A percentile compares a stretch with the other conserved stretches of the same genome.
phyloP scores from a whole-genome alignment of 2,113 vertebrate genomes.

The Noctilio leporinus region DNA sequence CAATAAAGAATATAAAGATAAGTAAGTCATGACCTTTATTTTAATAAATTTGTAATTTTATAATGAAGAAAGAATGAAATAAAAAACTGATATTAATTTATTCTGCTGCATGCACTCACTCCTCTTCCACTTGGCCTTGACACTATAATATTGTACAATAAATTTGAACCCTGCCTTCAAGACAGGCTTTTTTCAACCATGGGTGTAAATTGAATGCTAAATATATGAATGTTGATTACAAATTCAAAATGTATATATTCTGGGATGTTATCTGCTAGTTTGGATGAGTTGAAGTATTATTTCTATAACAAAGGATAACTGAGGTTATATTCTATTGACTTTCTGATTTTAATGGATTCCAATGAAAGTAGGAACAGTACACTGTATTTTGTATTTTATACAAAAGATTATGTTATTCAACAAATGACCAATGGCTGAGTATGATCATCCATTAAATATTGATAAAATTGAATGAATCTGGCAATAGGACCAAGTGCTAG shows the following conservation, averaged over 20 bases:
- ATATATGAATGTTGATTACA: slow-evolving; percentile 14
- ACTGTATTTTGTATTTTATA: not conserved
- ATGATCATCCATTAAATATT: not conserved
- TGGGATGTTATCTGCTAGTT: not conserved
- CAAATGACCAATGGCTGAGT: not conserved
- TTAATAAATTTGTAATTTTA: slow-evolving; percentile 20
- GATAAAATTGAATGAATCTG: not conserved
- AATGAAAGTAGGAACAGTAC: not conserved
- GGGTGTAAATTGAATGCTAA: not conserved
- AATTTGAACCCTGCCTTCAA: not conserved
- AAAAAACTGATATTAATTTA: slow-evolving; percentile 3
- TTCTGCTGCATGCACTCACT: not conserved
- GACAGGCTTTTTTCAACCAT: not conserved
- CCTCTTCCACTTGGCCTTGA: not conserved
- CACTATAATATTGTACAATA: not conserved
- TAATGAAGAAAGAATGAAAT: not conserved
- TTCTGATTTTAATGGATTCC: slow-evolving; percentile 24
- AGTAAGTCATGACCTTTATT: not conserved
- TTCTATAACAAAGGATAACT: not conserved
- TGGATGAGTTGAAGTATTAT: not conserved
- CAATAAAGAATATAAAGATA: not conserved
- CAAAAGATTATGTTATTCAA: not conserved
- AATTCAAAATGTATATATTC: not conserved
- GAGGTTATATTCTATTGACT: not conserved
- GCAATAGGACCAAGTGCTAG: not conserved